Percentiles rank a stretch among this genome's conserved stretches.
Evolutionary conservation across 2,888 invertebrate genomes (phyloP).

Genomic region (Ptilodon capucinus): DNA sequence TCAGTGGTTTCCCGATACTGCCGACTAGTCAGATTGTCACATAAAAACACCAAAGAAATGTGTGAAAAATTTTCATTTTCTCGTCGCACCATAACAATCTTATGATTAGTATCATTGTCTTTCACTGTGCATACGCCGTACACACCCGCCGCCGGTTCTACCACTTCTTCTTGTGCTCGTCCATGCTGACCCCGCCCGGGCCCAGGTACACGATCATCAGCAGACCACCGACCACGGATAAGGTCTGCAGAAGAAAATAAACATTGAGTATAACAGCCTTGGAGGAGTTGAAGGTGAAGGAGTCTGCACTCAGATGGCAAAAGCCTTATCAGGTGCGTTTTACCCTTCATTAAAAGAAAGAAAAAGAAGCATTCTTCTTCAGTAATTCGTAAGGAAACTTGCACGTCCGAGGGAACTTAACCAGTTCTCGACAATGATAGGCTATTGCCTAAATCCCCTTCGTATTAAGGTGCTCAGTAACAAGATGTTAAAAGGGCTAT

Average conservation of each 20-base stretch:
- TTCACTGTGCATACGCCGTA: conserved; percentile 41
- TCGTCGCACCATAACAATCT: conserved; percentile 41
- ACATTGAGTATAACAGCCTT: no score
- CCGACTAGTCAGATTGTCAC: conserved; percentile 42
- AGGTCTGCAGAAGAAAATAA: conserved; percentile 87
- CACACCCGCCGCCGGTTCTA: conserved; percentile 66
- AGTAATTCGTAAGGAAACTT: no score
- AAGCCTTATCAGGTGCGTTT: no score
- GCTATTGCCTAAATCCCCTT: no score
- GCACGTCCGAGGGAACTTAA: no score
- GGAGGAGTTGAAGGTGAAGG: no score
- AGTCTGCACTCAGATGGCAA: no score
- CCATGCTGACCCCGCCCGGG: conserved; percentile 99
- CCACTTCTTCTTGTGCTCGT: conserved; percentile 99
- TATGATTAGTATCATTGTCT: conserved; percentile 38
- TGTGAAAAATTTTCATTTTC: conserved; percentile 26
- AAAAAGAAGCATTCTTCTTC: no score
- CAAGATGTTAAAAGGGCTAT: no score
- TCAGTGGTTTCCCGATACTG: conserved; percentile 32
- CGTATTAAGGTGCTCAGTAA: no score
- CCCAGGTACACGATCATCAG: conserved; percentile 99
- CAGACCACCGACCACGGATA: conserved; percentile 99
- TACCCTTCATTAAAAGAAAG: no score
- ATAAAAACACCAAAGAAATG: conserved; percentile 30
- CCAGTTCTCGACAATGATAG: no score